phyloP scores from a whole-genome alignment of 2,797 vertebrate genomes.

The Phoebastria nigripes region DNA sequence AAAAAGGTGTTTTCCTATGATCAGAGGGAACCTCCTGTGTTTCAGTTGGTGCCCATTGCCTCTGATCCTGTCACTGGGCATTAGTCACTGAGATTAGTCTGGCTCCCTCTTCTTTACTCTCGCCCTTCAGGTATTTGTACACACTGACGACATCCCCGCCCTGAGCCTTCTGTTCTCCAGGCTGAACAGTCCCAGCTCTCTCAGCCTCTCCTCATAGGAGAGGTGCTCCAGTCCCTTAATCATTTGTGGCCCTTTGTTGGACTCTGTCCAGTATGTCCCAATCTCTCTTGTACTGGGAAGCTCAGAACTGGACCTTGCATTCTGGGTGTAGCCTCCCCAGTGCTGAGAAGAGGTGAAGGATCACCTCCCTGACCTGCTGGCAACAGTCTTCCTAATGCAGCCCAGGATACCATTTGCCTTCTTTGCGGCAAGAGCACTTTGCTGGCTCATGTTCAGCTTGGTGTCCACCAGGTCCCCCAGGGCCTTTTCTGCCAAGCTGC shows the following conservation, averaged over 20 bases:
- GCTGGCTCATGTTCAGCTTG: background rate
- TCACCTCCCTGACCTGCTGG: background rate
- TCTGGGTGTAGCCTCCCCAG: background rate
- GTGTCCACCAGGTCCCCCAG: background rate
- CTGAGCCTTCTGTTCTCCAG: background rate
- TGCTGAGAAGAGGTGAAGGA: background rate
- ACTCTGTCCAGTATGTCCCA: background rate
- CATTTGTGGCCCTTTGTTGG: background rate
- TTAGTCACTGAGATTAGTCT: background rate
- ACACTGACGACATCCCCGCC: background rate
- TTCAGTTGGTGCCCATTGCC: background rate
- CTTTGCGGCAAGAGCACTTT: background rate
- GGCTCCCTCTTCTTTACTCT: background rate
- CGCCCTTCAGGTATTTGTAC: background rate
- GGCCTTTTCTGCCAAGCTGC: background rate
- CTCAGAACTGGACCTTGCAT: background rate
- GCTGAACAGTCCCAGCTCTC: background rate
- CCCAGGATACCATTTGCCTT: background rate
- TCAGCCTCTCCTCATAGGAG: background rate
- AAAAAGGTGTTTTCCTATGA: background rate
- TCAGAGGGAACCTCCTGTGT: background rate
- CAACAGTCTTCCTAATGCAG: background rate
- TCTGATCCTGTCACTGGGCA: rapidly evolving
- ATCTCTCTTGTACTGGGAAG: background rate
- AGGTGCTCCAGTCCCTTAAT: background rate